Evolutionary conservation across 1,140 invertebrate genomes (phyloP).

Genomic region (Aphelinus certus): DNA sequence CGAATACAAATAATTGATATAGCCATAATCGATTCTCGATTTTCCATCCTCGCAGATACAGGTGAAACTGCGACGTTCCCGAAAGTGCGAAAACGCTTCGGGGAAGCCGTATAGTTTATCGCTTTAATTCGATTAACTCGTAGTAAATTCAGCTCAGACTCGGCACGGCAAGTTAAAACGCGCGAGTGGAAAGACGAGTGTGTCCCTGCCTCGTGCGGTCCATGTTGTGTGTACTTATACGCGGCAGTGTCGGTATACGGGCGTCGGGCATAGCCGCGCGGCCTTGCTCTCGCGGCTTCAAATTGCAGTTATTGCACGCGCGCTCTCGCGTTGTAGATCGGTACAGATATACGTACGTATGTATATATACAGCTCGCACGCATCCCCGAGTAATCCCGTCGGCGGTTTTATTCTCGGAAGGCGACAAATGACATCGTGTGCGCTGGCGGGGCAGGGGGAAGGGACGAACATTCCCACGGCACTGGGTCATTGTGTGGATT

Average conservation of each 20-base stretch:
- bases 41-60: background rate
- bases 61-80: background rate
- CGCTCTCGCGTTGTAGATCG: background rate
- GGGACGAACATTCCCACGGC: constrained; percentile 12
- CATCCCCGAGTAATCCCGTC: no score
- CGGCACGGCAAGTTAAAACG: background rate
- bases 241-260: background rate
- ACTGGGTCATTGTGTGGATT: constrained; percentile 20
- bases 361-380: no score
- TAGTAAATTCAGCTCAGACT: constrained; percentile 3
- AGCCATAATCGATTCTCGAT: no score
- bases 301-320: constrained; percentile 12
- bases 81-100: background rate
- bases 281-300: constrained; percentile 14
- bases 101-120: background rate
- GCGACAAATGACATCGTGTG: background rate
- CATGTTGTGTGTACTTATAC: no score
- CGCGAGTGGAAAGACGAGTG: constrained; percentile 14
- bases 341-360: no score
- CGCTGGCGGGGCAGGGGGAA: background rate
- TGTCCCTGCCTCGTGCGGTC: background rate
- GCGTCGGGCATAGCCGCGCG: background rate
- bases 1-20: no score
- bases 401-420: background rate
- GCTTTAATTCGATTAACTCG: constrained; percentile 31